Evolutionary conservation across 1,140 invertebrate species (phyloP).

Genomic region (Drosophila triauraria): DNA sequence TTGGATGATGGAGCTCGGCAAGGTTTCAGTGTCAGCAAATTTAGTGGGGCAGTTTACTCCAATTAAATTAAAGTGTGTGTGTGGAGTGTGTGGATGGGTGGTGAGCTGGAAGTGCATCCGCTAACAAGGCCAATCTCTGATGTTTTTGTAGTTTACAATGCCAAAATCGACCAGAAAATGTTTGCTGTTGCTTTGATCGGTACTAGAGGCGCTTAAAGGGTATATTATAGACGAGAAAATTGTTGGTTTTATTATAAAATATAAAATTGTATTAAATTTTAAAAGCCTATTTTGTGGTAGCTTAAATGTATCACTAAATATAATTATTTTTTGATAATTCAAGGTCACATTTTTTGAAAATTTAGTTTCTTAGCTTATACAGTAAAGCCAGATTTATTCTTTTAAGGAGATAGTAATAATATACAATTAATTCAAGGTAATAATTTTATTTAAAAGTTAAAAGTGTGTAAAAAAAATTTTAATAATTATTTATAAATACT

Average conservation of each 20-base stretch:
- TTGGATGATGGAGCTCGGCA: not conserved
- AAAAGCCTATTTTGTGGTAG: not conserved
- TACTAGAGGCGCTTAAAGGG: not conserved
- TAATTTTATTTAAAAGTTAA: not conserved
- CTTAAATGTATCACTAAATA: too few species aligned
- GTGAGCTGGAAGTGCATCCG: constrained; percentile 2
- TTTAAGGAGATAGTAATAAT: not conserved
- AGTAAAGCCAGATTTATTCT: too few species aligned
- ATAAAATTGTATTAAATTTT: not conserved
- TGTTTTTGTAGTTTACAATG: constrained; percentile 31
- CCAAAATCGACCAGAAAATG: constrained; percentile 27
- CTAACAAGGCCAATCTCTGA: constrained; percentile 15
- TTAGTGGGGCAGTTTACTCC: constrained; percentile 5
- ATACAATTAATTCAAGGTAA: not conserved
- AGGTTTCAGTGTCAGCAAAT: constrained; percentile 21
- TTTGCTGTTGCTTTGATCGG: constrained; percentile 26
- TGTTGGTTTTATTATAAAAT: not conserved
- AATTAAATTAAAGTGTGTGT: constrained; percentile 19
- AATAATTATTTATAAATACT: not conserved
- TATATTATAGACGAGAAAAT: not conserved
- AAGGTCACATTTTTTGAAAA: too few species aligned
- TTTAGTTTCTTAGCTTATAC: too few species aligned
- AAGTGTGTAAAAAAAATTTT: not conserved
- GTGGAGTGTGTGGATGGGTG: not conserved
- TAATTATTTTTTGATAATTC: too few species aligned